Evolutionary conservation across 2,888 invertebrate genomes (phyloP), one percentile per base, ranked within the genome.

Genomic region (Cinara cedri): DNA sequence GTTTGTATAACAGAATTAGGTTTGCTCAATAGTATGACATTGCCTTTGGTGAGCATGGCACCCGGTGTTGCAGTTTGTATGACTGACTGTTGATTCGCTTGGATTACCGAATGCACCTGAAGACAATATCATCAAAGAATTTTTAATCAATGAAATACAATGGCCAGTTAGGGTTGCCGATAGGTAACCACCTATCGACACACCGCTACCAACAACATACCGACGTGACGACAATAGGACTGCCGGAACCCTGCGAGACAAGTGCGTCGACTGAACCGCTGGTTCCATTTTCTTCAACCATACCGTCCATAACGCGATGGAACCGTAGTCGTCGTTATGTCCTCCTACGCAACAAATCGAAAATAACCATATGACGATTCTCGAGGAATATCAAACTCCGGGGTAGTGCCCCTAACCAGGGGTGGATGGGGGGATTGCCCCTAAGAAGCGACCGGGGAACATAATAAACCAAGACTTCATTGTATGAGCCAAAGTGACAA

Each of bases 71-170:
- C 94, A 82, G 95, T 94, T 88, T 97, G 97, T 86, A 97, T 97
- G 75, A 97, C 97, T 83, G 96, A 96, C 86, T 96, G 96, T 86
- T 96, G 96, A 87, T 95, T 96, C 82, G 95, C 93, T 88, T 97
- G 97, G 86, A 97, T 97, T 82, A 97, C 97, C 84, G 96, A 95
- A 87, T 97, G 96, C 83, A 95, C 95, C 92, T 95, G 84, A 86
- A 89, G 19, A 80, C 44, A 60, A 14, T 63, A 55, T 51, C 26
- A 78, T 34, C 6, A 34, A 4, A 4, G 3, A 34, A 68, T 24
- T 62, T 19, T 46, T 14, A 8, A 62, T 62, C 4, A 49, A 9
- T n/a, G 26, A 11, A 46, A 44, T 9, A n/a, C 24, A 21, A 63
- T 19, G 11, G 21, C 21, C 8, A 0, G 9, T 60, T 3, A 10